Evolutionary conservation across 53 echinoderm and acorn worm genomes (phyloP).

Genomic region (Apostichopus leukothele): DNA sequence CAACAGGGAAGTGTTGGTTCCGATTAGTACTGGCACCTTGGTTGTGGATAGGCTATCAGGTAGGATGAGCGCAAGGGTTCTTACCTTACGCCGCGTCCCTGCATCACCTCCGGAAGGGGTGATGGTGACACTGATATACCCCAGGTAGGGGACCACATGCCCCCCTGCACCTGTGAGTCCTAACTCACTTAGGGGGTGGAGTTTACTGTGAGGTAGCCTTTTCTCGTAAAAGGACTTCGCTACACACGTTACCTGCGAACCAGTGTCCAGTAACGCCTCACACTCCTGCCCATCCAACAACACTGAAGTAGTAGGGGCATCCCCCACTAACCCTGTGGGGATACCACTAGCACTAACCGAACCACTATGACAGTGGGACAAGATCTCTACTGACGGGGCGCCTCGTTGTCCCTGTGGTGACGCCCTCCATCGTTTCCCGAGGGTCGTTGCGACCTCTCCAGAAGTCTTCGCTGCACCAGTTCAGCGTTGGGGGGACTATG

Average conservation of each 20-base stretch:
- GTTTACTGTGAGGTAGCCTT: conserved; percentile 36
- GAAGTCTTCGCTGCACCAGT: too few species aligned
- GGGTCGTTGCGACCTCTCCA: too few species aligned
- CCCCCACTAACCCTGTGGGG: too few species aligned
- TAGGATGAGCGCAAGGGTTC: conserved; percentile 52
- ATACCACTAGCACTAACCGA: too few species aligned
- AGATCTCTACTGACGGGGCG: too few species aligned
- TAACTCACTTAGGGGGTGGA: conserved; percentile 47
- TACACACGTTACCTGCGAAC: conserved; percentile 56
- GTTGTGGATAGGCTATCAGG: background rate
- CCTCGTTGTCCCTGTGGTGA: too few species aligned
- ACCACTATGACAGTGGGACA: too few species aligned
- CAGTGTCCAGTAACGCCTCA: conserved; percentile 47
- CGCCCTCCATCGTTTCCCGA: too few species aligned
- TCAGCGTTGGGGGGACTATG: too few species aligned
- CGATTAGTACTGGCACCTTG: background rate
- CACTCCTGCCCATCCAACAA: too few species aligned
- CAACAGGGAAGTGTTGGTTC: background rate
- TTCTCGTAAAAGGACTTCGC: conserved; percentile 29
- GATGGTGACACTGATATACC: conserved; percentile 37
- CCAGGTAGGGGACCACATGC: conserved; percentile 45
- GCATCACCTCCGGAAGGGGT: conserved; percentile 14
- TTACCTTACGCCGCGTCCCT: conserved; percentile 18
- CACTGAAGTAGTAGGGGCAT: too few species aligned
- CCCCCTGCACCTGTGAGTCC: conserved; percentile 50